Conservation (phyloP, 2,797 vertebrate species). For the Peromyscus nudipes region DNA sequence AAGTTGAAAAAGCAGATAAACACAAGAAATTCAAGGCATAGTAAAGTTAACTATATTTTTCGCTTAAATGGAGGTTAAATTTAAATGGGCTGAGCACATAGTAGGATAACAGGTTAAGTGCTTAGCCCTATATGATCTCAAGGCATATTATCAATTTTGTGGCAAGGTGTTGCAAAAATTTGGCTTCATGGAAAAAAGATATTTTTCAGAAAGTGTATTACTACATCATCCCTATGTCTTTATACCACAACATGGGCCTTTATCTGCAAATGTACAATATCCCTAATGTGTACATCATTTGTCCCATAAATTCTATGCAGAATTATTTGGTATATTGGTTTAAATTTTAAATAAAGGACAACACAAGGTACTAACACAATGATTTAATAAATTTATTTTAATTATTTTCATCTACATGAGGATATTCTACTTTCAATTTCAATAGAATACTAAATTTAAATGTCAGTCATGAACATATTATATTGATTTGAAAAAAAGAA, state of each 20-base stretch:
- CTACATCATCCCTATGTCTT: neutral
- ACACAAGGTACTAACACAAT: neutral
- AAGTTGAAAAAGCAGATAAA: neutral
- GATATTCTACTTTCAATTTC: neutral
- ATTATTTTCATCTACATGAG: neutral
- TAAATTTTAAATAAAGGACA: neutral
- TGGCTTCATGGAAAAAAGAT: neutral
- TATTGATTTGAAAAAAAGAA: neutral
- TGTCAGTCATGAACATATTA: neutral
- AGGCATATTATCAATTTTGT: neutral
- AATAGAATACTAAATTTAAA: neutral
- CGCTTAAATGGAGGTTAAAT: neutral
- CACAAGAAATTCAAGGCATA: neutral
- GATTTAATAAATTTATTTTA: neutral
- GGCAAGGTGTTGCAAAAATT: neutral
- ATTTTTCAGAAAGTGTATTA: neutral
- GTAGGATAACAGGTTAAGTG: neutral
- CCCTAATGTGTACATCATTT: neutral
- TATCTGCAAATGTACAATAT: neutral
- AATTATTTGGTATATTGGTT: neutral
- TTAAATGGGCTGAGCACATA: neutral
- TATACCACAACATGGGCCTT: neutral
- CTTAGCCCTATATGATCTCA: neutral
- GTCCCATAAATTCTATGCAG: neutral
- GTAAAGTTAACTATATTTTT: neutral